Conservation (phyloP, 1,140 invertebrate species). For the Pseudomyrmex concolor region DNA sequence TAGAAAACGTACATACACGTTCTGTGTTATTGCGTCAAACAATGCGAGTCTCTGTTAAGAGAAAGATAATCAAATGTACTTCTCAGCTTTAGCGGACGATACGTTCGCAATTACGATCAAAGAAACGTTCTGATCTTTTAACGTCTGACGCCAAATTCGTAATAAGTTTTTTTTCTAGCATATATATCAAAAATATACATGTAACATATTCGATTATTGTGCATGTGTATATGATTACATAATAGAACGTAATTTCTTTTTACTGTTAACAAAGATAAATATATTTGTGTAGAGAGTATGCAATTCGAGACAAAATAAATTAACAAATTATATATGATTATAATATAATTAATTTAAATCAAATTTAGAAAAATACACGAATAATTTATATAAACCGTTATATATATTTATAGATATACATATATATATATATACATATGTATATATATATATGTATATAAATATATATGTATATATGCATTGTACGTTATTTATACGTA, state of each 20-base stretch:
- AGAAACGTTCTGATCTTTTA: conserved; percentile 31
- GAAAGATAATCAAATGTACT: conserved; percentile 55
- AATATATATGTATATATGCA: too few species aligned
- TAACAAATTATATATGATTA: conserved; percentile 32
- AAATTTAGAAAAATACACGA: too few species aligned
- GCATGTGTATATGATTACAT: conserved; percentile 22
- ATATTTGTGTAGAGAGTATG: conserved; percentile 39
- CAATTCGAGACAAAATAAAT: conserved; percentile 33
- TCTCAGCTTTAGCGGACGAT: conserved; percentile 32
- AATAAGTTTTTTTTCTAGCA: conserved; percentile 29
- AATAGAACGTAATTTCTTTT: conserved; percentile 27
- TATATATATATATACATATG: too few species aligned
- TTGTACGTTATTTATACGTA: too few species aligned
- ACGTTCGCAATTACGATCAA: conserved; percentile 27
- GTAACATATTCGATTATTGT: conserved; percentile 75
- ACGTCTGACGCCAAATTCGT: conserved; percentile 31
- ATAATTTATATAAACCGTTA: too few species aligned
- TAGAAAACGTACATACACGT: neutral
- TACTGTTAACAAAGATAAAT: conserved; percentile 59
- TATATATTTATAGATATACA: too few species aligned
- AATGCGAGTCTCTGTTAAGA: conserved; percentile 29
- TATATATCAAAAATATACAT: conserved; percentile 66
- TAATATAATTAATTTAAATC: conserved; percentile 29
- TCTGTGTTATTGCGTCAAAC: conserved; percentile 20
- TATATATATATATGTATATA: too few species aligned